A percentile compares a stretch with the other conserved stretches of the same genome.
These are phyloP conservation scores for Asbolus verrucosus DNA, from an alignment of 1,140 invertebrate species.

Conservation along the genomic window DNA sequence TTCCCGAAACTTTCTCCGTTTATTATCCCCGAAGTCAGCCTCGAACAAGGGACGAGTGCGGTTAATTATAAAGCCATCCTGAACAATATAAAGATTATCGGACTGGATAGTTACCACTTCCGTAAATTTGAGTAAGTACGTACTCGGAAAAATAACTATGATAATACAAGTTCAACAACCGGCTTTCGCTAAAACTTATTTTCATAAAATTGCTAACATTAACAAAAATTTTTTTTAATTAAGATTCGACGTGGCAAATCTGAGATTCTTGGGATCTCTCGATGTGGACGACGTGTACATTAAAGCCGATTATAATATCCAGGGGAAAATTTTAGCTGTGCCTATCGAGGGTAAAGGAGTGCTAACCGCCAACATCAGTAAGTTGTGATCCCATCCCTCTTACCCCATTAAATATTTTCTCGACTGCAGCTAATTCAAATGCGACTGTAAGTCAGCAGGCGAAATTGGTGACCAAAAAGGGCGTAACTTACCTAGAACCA, in stretches of 20 bases:
- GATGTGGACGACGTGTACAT: too few species aligned
- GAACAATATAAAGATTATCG: slow-evolving; percentile 73
- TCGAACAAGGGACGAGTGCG: slow-evolving; percentile 70
- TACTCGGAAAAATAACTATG: too few species aligned
- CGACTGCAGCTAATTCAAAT: slow-evolving; percentile 30
- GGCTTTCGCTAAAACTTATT: background rate
- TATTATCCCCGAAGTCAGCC: slow-evolving; percentile 70
- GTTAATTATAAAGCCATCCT: slow-evolving; percentile 74
- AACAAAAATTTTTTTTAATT: too few species aligned
- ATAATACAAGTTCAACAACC: background rate
- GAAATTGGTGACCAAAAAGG: slow-evolving; percentile 10
- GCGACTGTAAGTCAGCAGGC: slow-evolving; percentile 6
- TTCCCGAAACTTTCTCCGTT: slow-evolving; percentile 74
- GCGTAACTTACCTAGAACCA: background rate
- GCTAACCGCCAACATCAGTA: slow-evolving; percentile 44
- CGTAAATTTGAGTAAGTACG: slow-evolving; percentile 46
- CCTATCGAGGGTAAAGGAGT: slow-evolving; percentile 47
- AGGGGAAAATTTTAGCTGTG: too few species aligned
- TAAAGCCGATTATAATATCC: too few species aligned
- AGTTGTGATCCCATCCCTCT: background rate
- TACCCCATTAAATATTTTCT: background rate
- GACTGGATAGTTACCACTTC: slow-evolving; percentile 62
- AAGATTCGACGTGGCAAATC: too few species aligned
- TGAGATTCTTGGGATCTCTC: too few species aligned
- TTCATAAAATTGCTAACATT: slow-evolving; percentile 43